Percentiles rank a stretch among this genome's conserved stretches.
Evolutionary conservation across 1,140 invertebrate species (phyloP).

Genomic region (Musca domestica): DNA sequence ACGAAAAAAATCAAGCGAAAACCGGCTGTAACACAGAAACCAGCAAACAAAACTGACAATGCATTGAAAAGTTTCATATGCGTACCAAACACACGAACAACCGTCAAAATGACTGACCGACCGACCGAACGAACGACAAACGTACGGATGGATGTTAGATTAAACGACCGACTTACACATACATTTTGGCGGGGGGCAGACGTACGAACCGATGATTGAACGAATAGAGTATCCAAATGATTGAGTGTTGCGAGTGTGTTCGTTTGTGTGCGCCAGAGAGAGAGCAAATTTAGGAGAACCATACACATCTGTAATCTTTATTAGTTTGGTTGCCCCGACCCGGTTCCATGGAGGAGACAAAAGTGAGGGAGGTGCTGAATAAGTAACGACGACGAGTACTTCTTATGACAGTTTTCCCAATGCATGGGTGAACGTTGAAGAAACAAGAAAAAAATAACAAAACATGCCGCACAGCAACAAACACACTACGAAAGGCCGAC

Average conservation of each 20-base stretch:
- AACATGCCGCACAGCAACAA: conserved; percentile 7
- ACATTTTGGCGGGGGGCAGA: too few relatives aligned
- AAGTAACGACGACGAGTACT: conserved; percentile 3
- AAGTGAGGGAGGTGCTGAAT: neutral
- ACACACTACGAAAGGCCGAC: neutral
- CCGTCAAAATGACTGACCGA: neutral
- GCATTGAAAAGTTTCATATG: conserved; percentile 16
- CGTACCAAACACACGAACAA: conserved; percentile 2
- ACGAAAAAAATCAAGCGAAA: neutral
- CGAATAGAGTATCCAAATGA: neutral
- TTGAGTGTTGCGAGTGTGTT: neutral
- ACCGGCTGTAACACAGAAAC: conserved; percentile 18
- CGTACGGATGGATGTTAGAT: neutral
- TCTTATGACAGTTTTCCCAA: conserved; percentile 20
- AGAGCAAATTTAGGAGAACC: too few relatives aligned
- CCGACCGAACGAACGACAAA: neutral
- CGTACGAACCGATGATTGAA: too few relatives aligned
- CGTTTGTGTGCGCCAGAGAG: neutral
- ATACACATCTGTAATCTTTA: too few relatives aligned
- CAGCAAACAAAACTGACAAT: conserved; percentile 16
- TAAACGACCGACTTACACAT: too few relatives aligned
- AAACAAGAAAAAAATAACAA: neutral
- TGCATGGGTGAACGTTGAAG: conserved; percentile 13
- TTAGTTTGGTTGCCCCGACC: too few relatives aligned
- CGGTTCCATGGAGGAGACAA: neutral